Evolutionary conservation across 2,888 invertebrate species (phyloP), one percentile per base, ranked within the genome.

Genomic region (Acanthosoma haemorrhoidale): DNA sequence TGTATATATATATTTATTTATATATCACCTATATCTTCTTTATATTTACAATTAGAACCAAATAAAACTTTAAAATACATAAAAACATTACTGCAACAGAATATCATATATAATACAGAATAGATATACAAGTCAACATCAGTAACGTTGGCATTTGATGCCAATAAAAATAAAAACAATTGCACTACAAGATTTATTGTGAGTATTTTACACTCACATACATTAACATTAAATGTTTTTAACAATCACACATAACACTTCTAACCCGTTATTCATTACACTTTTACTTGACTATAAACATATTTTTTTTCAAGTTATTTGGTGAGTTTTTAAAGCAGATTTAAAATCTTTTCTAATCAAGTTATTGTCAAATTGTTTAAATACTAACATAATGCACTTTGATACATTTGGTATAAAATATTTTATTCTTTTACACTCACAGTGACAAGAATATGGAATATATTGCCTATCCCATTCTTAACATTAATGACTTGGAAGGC

Each of bases 201-300:
- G 61, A 61, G 61, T 61, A 39, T 39, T 38, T 39, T 63, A 43
- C 21, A 38, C 21, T 25, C 63, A 39, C 38, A 63, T 25, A 38
- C 38, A 29, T 36, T 21, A 25, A 61, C 25, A 63, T 36, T 66
- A 41, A 66, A 41, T 16, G 32, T 34, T 51, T 39, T 18, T 38
- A 36, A 66, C 34, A 66, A 51, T 66, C 66, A 66, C 32, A 66
- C 66, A n/a, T n/a, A 36, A 25, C 29, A 16, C 39, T 29, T 59
- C 59, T 58, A 73, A 73, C 73, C 73, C 73, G 73, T 73, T 70
- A 71, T n/a, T 68, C 34, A 73, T 71, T 73, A 70, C 73, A 73
- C 71, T 71, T 70, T 63, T 63, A 25, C 38, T 36, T 63, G 21
- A 38, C 36, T 16, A 63, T 63, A 25, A 38, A 38, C 36, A 63